Conservation (phyloP, 2,888 invertebrate genomes). For the Ramazzottius varieornatus region DNA sequence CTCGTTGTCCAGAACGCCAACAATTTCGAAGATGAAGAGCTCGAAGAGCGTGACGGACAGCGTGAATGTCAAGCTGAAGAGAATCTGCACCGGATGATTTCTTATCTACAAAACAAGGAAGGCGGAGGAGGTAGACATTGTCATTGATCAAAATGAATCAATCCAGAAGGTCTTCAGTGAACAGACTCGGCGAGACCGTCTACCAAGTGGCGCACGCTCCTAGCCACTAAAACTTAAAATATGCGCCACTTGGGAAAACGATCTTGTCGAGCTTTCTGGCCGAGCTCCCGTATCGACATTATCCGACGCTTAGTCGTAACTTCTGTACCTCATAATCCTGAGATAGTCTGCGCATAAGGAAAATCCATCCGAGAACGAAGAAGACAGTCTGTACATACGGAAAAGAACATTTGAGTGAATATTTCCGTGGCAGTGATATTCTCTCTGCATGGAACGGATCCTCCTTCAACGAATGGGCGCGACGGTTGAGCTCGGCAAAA, state of each 20-base stretch:
- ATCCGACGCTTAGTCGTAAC: background rate
- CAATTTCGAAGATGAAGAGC: constrained; percentile 92
- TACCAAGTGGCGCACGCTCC: too few relatives aligned
- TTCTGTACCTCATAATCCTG: constrained; percentile 55
- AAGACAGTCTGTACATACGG: constrained; percentile 46
- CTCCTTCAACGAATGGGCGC: too few relatives aligned
- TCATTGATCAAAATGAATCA: background rate
- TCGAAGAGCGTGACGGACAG: constrained; percentile 97
- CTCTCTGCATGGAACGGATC: too few relatives aligned
- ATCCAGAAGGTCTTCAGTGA: background rate
- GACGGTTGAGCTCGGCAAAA: too few relatives aligned
- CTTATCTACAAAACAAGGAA: constrained; percentile 34
- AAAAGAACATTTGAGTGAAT: constrained; percentile 7
- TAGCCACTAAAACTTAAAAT: too few relatives aligned
- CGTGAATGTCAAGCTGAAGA: constrained; percentile 83
- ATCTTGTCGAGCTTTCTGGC: too few relatives aligned
- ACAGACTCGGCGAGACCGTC: background rate
- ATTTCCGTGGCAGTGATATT: background rate
- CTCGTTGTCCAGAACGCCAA: constrained; percentile 70
- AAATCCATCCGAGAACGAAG: constrained; percentile 88
- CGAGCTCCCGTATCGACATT: background rate
- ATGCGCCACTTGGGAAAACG: too few relatives aligned
- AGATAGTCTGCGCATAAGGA: constrained; percentile 87
- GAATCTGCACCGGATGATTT: constrained; percentile 68
- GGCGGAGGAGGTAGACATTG: constrained; percentile 4